Conservation (phyloP, 2,888 invertebrate genomes). For the Agelastica alni region DNA sequence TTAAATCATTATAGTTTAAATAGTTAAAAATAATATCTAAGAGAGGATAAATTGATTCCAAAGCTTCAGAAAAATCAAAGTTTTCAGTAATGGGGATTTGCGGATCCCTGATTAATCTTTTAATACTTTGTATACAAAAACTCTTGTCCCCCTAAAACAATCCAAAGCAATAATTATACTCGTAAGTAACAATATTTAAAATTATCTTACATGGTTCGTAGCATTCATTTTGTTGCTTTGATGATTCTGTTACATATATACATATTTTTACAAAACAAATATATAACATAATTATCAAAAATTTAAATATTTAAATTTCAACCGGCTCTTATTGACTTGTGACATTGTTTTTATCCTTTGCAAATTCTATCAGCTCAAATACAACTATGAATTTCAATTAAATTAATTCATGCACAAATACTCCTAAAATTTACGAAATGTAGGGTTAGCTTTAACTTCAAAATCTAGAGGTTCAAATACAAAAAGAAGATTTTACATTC, state of each 20-base stretch:
- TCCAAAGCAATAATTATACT: background rate
- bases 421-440: no score
- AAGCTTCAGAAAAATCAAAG: conserved; percentile 44
- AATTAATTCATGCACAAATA: no score
- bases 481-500: no score
- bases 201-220: conserved; percentile 1
- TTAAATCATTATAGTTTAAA: conserved; percentile 43
- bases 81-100: conserved; percentile 34
- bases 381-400: no score
- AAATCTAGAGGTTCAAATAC: no score
- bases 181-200: background rate
- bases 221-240: background rate
- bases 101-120: conserved; percentile 29
- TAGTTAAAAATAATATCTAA: conserved; percentile 46
- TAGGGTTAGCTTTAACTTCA: no score
- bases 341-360: no score
- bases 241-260: background rate
- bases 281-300: background rate
- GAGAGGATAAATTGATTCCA: conserved; percentile 46
- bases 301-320: background rate
- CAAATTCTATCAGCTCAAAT: no score
- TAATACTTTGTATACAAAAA: conserved; percentile 37
- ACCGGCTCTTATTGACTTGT: no score
- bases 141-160: conserved; percentile 20
- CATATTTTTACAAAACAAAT: background rate